Evolutionary conservation across 2,113 vertebrate species (phyloP), one percentile per base, ranked within the genome.

Genomic region (Sterna hirundo): DNA sequence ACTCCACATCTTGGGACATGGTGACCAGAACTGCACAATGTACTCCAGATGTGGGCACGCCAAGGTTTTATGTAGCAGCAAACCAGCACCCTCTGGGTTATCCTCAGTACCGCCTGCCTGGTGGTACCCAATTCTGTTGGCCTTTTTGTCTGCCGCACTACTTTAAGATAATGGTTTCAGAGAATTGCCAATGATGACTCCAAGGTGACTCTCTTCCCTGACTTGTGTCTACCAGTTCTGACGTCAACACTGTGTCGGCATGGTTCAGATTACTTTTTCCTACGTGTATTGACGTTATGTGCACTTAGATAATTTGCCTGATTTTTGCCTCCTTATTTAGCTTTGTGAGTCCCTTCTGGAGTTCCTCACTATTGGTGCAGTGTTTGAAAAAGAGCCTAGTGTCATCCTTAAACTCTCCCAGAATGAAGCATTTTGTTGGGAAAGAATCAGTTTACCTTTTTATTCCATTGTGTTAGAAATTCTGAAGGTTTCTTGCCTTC

Each of bases 1-100:
- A 52, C 23, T 70, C 55, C 34, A 7, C 1, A 0, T 47, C 38
- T 66, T 47, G 44, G 58, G 57, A 40, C 54, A 5, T 1, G 1
- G 47, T 44, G 47, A 9, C 68, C 62, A 42, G 49, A 46, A 21
- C 11, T 1, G 2, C 30, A 3, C 26, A 1, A 10, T 17, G 21
- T 29, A 1, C 79, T 57, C 23, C 61, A 64, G 27, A n/a, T 1
- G 0, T 8, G 36, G 38, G 42, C 34, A 4, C 44, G 3, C 34
- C 21, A 1, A 54, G 23, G 34, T 38, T 66, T 51, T 40, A 11
- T 7, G 11, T 1, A 57, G 36, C 54, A 23, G 26, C 60, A 62
- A 15, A 69, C 0, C 36, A 19, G 38, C 49, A 20, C 11, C 4
- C 21, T 42, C 38, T 9, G 49, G 19, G 14, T 30, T 30, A 10